Evolutionary conservation across 2,888 invertebrate genomes (phyloP).

Genomic region (Eristalis pertinax): DNA sequence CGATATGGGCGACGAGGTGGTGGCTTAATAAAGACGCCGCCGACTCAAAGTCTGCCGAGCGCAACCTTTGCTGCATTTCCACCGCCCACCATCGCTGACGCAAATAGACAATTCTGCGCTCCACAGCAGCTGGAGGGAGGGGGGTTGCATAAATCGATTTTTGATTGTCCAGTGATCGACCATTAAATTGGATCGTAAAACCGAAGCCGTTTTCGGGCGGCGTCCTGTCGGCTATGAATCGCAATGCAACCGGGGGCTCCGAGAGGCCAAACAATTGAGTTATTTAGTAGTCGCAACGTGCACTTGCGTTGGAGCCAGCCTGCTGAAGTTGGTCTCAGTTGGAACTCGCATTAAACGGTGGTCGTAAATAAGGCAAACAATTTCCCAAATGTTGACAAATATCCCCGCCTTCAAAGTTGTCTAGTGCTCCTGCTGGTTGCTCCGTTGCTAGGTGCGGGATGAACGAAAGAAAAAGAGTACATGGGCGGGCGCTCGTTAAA

Average conservation of each 20-base stretch:
- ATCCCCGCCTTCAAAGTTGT: neutral
- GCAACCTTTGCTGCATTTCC: neutral
- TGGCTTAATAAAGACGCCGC: neutral
- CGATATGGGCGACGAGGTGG: neutral
- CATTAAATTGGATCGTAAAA: constrained; percentile 67
- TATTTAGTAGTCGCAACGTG: constrained; percentile 21
- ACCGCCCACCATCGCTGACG: constrained; percentile 3
- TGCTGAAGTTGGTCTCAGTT: neutral
- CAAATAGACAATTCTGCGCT: neutral
- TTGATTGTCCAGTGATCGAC: constrained; percentile 60
- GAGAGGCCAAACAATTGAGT: constrained; percentile 33
- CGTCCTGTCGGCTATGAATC: constrained; percentile 20
- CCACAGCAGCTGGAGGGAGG: neutral
- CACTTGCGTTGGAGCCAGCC: constrained; percentile 33
- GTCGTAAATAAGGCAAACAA: constrained; percentile 42
- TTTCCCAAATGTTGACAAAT: constrained; percentile 43
- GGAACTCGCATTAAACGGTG: too few relatives aligned
- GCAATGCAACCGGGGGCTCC: neutral
- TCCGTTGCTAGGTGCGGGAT: neutral
- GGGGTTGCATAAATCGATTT: constrained; percentile 62
- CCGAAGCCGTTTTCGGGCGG: constrained; percentile 41
- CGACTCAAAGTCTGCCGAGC: neutral
- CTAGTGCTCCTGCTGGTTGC: neutral
- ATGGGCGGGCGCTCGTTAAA: constrained; percentile 53
- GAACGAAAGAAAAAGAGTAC: neutral